Base-by-base conservation (phyloP, 2,888 invertebrate species). In the Sinopyrophorus schimmeli region DNA sequence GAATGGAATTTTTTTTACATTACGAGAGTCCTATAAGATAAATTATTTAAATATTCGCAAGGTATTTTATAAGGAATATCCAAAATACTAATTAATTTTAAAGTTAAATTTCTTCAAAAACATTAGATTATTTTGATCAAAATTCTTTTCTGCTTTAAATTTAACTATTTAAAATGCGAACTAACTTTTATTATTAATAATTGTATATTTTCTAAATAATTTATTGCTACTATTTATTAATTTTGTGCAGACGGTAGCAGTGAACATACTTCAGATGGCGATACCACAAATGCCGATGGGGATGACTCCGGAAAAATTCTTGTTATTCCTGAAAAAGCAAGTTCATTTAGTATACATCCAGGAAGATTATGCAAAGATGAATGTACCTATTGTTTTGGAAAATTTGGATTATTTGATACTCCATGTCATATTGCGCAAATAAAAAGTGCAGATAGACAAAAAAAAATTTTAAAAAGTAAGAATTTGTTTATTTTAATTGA, bases 371-470 rank as follows among this genome's bases (percentile, higher is more conserved):
- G 91, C 67, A 84, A 85, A 69, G 90, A 91, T 73, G 89, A 90
- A 62, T 92, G 92, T 67, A 87, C 86, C 65, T 90, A 90, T 69
- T 92, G 92, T 66, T 89, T 89, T 44, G 90, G 90, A 5, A 91
- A 89, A 72, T 92, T 92, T 62, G 91, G 91, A 0, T 79, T 89
- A 0, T 84, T 89, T 55, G 91, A 92, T 65, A 91, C 91, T 0
- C 91, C 91, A 0, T 89, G 89, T 72, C 91, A 92, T 67, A 85
- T 92, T 38, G 91, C 89, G 0, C 90, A 90, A 73, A 85, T 92
- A 70, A 91, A 91, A 61, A 87, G 87, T 39, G 77, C 80, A 1
- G 90, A 90, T 49, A 74, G 89, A n/a, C 89, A 89, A 69, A 83
- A 85, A 66, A 89, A 88, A 65, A 89, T 91, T 50, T 74, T 91